Percentiles rank a stretch among this genome's conserved stretches.
Conservation (phyloP, 2,888 invertebrate species). For the Cosmorhoe ocellata region DNA sequence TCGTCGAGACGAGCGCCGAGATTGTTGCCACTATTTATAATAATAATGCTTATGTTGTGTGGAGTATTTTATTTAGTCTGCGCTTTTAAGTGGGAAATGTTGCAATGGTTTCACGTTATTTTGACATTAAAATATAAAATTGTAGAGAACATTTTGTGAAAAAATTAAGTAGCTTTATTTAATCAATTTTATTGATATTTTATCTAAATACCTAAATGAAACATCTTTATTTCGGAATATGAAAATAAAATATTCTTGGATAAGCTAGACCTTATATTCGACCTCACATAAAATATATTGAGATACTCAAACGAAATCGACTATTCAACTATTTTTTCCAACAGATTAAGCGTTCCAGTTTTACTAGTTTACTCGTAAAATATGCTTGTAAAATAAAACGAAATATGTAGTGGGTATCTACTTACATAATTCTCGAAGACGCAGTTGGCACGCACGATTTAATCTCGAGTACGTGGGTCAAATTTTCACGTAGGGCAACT, state of each 20-base stretch:
- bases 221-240: not conserved
- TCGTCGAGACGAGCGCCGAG: conserved; percentile 49
- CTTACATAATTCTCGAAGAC: conserved; percentile 32
- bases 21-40: conserved; percentile 37
- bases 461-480: conserved; percentile 33
- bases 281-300: not conserved
- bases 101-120: conserved; percentile 11
- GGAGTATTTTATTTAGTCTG: conserved; percentile 35
- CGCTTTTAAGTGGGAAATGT: conserved; percentile 21
- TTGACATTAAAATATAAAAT: not conserved
- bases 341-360: conserved; percentile 6
- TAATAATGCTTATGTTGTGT: conserved; percentile 33
- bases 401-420: too few relatives aligned
- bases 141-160: too few relatives aligned
- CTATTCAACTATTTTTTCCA: conserved; percentile 8
- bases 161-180: too few relatives aligned
- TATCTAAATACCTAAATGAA: too few relatives aligned
- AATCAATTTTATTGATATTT: too few relatives aligned
- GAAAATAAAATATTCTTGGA: not conserved
- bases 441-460: conserved; percentile 26
- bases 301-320: conserved; percentile 10
- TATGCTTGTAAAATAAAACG: conserved; percentile 38
- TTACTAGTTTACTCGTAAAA: conserved; percentile 23
- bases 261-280: not conserved
- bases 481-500: conserved; percentile 22